Evolutionary conservation across 1,140 invertebrate genomes (phyloP).

Genomic region (Trachymyrmex septentrionalis): DNA sequence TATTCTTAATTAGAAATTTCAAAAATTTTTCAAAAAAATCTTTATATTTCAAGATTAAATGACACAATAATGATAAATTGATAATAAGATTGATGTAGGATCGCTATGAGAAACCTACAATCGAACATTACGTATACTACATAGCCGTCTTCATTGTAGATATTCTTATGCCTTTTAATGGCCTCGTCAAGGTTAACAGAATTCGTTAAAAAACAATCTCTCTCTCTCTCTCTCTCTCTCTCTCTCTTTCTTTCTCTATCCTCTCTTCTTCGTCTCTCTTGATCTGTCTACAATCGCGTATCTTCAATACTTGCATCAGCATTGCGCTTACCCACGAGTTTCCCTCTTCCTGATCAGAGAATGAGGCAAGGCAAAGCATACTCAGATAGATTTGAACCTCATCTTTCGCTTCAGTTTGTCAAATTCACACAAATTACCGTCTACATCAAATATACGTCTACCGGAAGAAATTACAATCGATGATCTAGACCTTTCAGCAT

Average conservation of each 20-base stretch:
- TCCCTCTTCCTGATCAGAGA: conserved; percentile 18
- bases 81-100: not conserved
- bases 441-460: no score
- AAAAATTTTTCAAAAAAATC: not conserved
- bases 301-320: conserved; percentile 58
- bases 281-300: conserved; percentile 30
- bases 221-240: conserved; percentile 42
- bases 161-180: conserved; percentile 40
- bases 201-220: conserved; percentile 65
- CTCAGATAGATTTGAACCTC: not conserved
- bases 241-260: conserved; percentile 43
- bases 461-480: conserved; percentile 66
- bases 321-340: not conserved
- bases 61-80: not conserved
- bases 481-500: conserved; percentile 83
- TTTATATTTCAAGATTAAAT: not conserved
- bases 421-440: conserved; percentile 77
- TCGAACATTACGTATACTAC: conserved; percentile 9
- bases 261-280: conserved; percentile 33
- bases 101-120: not conserved
- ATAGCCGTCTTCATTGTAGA: not conserved
- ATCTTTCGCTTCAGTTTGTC: conserved; percentile 58
- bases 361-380: not conserved
- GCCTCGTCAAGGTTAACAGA: conserved; percentile 59
- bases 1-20: not conserved